Evolutionary conservation across 1,140 invertebrate genomes (phyloP).

Genomic region (Sycophaga agraensis): DNA sequence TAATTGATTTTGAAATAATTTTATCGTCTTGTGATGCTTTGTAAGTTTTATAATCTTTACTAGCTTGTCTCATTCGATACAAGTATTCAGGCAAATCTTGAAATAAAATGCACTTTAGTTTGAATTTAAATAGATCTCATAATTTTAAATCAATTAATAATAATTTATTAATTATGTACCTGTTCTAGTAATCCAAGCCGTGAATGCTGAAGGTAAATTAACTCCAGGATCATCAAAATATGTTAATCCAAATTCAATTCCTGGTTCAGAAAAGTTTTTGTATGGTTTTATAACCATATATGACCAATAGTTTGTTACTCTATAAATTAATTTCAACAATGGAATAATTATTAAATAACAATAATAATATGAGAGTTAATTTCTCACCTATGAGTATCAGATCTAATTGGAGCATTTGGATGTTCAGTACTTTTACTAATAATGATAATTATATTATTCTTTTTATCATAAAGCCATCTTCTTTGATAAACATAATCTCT

Average conservation of each 20-base stretch:
- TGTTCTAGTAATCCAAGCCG: conserved; percentile 65
- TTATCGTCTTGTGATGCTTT: conserved; percentile 33
- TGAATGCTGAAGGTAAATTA: conserved; percentile 66
- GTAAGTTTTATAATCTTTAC: conserved; percentile 51
- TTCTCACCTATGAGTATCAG: conserved; percentile 59
- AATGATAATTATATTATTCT: conserved; percentile 62
- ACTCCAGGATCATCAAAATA: conserved; percentile 86
- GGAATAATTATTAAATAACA: not conserved
- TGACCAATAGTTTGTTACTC: conserved; percentile 82
- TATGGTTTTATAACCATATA: conserved; percentile 80
- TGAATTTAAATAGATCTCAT: no score
- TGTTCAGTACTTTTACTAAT: conserved; percentile 65
- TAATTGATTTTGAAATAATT: conserved; percentile 16
- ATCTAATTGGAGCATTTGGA: conserved; percentile 61
- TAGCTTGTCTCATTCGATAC: conserved; percentile 56
- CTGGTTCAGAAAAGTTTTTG: conserved; percentile 64
- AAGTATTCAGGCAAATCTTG: conserved; percentile 58
- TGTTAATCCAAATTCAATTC: conserved; percentile 82
- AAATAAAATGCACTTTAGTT: conserved; percentile 20
- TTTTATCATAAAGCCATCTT: conserved; percentile 65
- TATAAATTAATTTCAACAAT: conserved; percentile 30
- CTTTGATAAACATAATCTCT: conserved; percentile 85
- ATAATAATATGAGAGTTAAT: not conserved
- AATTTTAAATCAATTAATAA: not conserved
- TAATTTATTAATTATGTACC: conserved; percentile 35